phyloP scores from a whole-genome alignment of 2,797 vertebrate species.

The Mus minutoides region DNA sequence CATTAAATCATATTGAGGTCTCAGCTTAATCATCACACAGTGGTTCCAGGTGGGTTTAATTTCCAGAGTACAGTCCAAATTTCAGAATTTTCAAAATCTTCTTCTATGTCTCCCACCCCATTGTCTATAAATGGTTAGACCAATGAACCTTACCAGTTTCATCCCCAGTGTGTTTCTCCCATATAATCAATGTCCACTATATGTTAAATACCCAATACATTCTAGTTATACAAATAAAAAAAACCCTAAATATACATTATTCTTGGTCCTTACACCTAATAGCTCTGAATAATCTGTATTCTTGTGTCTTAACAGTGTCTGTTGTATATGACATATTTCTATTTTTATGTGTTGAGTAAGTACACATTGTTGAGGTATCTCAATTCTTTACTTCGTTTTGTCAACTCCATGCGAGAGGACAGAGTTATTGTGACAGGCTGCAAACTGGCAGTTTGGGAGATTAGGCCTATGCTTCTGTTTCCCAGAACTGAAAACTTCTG shows the following conservation, averaged over 20 bases:
- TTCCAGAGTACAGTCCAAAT: neutral
- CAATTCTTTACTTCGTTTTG: neutral
- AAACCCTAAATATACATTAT: neutral
- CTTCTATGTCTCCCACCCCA: neutral
- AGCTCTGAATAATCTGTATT: neutral
- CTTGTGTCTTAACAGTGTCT: neutral
- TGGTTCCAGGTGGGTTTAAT: neutral
- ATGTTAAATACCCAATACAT: neutral
- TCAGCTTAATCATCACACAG: neutral
- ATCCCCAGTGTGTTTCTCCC: neutral
- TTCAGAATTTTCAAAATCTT: neutral
- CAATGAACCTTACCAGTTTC: neutral
- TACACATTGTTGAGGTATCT: neutral
- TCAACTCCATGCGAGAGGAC: neutral
- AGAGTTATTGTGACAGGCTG: neutral
- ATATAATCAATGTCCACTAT: neutral
- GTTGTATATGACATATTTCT: neutral
- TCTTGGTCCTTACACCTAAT: neutral
- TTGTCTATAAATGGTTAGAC: neutral
- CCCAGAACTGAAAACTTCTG: neutral
- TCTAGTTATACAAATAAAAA: neutral
- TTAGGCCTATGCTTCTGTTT: neutral
- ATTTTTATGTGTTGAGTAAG: neutral
- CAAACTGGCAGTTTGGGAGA: neutral
- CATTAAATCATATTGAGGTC: neutral